Conservation (phyloP, 2,113 vertebrate species). For the Cyanoramphus novaezelandiae region DNA sequence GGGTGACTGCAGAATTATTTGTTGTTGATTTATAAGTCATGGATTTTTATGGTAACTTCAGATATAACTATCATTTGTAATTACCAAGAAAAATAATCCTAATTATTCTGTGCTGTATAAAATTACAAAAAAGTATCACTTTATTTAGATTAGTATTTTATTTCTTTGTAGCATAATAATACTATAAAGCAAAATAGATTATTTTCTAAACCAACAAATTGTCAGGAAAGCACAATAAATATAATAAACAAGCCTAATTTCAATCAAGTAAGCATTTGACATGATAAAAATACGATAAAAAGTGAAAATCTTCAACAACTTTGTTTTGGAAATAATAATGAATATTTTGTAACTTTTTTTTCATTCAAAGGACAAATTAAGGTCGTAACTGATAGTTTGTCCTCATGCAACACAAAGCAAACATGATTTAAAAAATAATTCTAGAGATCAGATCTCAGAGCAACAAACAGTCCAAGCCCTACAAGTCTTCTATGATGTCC, state of each 20-base stretch:
- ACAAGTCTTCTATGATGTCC: not conserved
- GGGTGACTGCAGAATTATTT: conserved; percentile 31
- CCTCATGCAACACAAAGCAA: not conserved
- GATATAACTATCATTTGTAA: conserved; percentile 53
- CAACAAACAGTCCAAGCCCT: not conserved
- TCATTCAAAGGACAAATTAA: not conserved
- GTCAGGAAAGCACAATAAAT: not conserved
- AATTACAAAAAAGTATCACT: not conserved
- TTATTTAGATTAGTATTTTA: conserved; percentile 35
- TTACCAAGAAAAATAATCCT: conserved; percentile 48
- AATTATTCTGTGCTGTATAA: conserved; percentile 26
- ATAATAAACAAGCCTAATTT: not conserved
- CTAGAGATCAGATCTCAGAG: not conserved
- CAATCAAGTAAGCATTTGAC: not conserved
- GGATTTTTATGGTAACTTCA: conserved; percentile 50
- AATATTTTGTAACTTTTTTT: not conserved
- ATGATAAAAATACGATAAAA: not conserved
- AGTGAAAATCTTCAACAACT: not conserved
- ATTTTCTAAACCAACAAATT: conserved; percentile 3
- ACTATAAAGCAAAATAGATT: not conserved
- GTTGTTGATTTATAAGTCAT: conserved; percentile 46
- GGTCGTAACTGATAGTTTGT: not conserved
- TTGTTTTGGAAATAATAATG: not conserved
- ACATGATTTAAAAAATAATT: not conserved
- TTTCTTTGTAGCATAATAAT: not conserved